Base-by-base conservation (phyloP, 1,140 invertebrate species). In the Drosophila chauvacae region DNA sequence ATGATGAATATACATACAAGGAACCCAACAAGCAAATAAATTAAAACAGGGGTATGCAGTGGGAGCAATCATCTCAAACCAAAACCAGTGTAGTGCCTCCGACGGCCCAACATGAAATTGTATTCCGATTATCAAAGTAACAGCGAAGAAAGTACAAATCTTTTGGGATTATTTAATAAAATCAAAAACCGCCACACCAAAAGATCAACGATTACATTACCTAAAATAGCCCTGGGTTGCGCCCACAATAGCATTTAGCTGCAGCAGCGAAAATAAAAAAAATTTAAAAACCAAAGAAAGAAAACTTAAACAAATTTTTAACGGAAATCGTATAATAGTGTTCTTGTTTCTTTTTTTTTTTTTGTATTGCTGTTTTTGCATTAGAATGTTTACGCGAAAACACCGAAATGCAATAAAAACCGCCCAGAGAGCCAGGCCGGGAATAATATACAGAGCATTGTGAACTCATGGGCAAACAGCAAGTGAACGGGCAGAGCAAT, bases 351-450 rank as follows among this genome's bases (percentile, higher is more conserved):
- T 23, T 23, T 20, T 48, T 5, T 48, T 48, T 20, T 20, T 39
- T 20, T 39, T 4, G 20, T 59, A 7, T 35, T 33, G 33, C 11
- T 37, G 11, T 13, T 55, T n/a, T n/a, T 23, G 65, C 63, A 51
- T 47, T 68, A n/a, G 16, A 71, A 71, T 71, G 65, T 71, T 71
- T 59, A 33, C 58, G 5, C 10, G 11, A 63, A 59, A 58, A 20
- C 55, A 50, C 56, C 62, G 20, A 65, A 80, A 59, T 80, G 80
- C 80, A 83, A 80, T 83, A 83, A 82, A 83, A 75, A 28, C 42
- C 58, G 45, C 73, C 61, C 61, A 72, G 55, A 66, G 33, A 16
- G 42, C 45, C 48, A 16, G 50, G n/a, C 11, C 11, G 47, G 18
- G 28, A 76, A 77, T 53, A 62, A 28, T 56, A 58, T 41, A 48